Evolutionary conservation across 1,140 invertebrate genomes (phyloP).

Genomic region (Homarus americanus): DNA sequence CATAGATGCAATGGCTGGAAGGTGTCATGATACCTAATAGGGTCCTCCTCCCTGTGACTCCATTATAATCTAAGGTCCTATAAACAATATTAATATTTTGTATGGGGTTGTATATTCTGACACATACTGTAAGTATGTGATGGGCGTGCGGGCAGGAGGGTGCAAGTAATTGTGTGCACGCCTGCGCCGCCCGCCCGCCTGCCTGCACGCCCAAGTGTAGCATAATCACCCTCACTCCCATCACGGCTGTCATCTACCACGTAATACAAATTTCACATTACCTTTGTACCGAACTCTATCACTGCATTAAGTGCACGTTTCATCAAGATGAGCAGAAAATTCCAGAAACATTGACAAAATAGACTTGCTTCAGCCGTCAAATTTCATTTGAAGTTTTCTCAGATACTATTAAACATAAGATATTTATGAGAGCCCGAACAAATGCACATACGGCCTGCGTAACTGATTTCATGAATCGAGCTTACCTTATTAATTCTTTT

Average conservation of each 20-base stretch:
- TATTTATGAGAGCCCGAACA: too few species aligned
- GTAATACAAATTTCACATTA: not conserved
- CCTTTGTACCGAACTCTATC: not conserved
- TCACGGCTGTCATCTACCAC: not conserved
- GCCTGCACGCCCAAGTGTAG: not conserved
- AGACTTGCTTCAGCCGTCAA: constrained; percentile 32
- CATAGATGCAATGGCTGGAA: not conserved
- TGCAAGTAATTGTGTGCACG: constrained; percentile 13
- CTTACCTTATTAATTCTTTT: constrained; percentile 71
- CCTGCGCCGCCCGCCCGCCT: not conserved
- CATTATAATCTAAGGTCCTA: too few species aligned
- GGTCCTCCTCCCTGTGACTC: too few species aligned
- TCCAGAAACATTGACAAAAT: constrained; percentile 16
- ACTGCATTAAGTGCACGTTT: not conserved
- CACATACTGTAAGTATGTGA: too few species aligned
- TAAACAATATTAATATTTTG: too few species aligned
- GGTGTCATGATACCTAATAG: too few species aligned
- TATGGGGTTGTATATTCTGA: too few species aligned
- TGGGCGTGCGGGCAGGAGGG: constrained; percentile 29
- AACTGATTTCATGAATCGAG: not conserved
- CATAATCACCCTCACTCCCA: not conserved
- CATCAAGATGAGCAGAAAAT: constrained; percentile 4
- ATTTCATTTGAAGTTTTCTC: constrained; percentile 12
- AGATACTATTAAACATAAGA: not conserved
- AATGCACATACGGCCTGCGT: not conserved